Evolutionary conservation across 2,888 invertebrate genomes (phyloP).

Genomic region (Cistogaster globosa): DNA sequence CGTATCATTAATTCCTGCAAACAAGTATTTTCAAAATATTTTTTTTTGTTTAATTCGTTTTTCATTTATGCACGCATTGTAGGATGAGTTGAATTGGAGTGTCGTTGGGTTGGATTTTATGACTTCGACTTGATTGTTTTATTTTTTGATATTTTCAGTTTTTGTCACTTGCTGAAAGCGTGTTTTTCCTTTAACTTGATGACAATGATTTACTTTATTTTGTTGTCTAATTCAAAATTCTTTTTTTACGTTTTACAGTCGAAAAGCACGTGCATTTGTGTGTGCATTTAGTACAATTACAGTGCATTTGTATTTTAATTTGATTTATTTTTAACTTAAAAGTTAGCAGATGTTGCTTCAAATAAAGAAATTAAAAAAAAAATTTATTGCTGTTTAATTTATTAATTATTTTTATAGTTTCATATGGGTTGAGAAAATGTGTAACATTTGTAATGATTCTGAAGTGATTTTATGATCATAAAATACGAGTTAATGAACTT

Average conservation of each 20-base stretch:
- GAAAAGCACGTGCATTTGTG: slow-evolving; percentile 61
- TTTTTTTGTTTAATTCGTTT: slow-evolving; percentile 50
- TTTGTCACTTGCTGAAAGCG: slow-evolving; percentile 70
- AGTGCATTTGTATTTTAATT: not conserved
- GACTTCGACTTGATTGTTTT: slow-evolving; percentile 52
- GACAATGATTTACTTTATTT: slow-evolving; percentile 63
- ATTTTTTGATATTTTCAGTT: slow-evolving; percentile 54
- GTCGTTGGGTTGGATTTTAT: slow-evolving; percentile 58
- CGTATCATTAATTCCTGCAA: not conserved
- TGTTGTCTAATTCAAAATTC: slow-evolving; percentile 54
- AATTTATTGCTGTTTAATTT: slow-evolving; percentile 39
- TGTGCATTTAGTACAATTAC: slow-evolving; percentile 34
- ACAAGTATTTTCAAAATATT: slow-evolving; percentile 6
- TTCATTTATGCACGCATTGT: slow-evolving; percentile 59
- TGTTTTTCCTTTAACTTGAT: slow-evolving; percentile 66
- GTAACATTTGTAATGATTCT: slow-evolving; percentile 53
- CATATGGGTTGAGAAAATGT: slow-evolving; percentile 43
- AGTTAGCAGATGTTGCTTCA: slow-evolving; percentile 55
- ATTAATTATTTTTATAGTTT: slow-evolving; percentile 36
- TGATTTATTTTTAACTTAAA: slow-evolving; percentile 28
- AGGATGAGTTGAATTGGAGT: slow-evolving; percentile 58
- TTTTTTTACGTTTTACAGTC: slow-evolving; percentile 39
- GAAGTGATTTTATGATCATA: slow-evolving; percentile 47
- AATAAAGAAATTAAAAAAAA: slow-evolving; percentile 26
- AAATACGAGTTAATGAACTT: slow-evolving; percentile 67